Base-by-base conservation (phyloP, 2,888 invertebrate species). In the Allolobophora icterica region DNA sequence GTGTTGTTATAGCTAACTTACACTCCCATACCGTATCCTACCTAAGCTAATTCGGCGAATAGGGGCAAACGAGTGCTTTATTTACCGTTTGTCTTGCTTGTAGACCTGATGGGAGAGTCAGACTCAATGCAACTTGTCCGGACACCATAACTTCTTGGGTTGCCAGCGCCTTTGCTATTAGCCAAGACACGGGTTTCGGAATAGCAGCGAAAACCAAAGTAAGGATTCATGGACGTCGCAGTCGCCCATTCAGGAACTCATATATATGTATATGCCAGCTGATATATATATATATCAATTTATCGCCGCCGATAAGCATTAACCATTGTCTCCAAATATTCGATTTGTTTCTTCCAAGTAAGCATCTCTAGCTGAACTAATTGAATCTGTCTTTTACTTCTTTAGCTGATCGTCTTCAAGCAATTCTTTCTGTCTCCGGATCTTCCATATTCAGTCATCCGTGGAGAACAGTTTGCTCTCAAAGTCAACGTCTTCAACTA, bases 401-500 rank as follows among this genome's bases (percentile, higher is more conserved):
- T 91, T 42, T 91, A 92, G 92, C n/a, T 92, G 40, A 92, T 92
- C 1, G 97, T 98, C 3, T 97, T 97, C 95, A 97, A 97, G 93
- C 97, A 97, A 21, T 98, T 99, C 95, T 97, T 97, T 93, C 97
- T 99, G 89, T 97, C 97, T 17, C 96, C 98, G 19, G 97, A 98
- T 94, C 95, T 99, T 90, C 99, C 99, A 0, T 97, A 97, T 94
- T 97, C 97, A 0, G 97, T 99, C 30, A 97, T 98, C 93, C 96
- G 97, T 92, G 98, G 98, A 40, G 99, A 99, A 96, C 97, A 97
- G 19, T 96, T 99, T 91, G 97, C 98, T 0, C 96, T 98, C 91
- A 97, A 98, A 90, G 97, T 98, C 24, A 97, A 98, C 4, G 97
- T 99, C 19, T 98, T 97, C 95, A 99, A 98, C 95, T 98, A 98